Evolutionary conservation across 2,113 vertebrate species (phyloP).

Genomic region (Barbus barbus): DNA sequence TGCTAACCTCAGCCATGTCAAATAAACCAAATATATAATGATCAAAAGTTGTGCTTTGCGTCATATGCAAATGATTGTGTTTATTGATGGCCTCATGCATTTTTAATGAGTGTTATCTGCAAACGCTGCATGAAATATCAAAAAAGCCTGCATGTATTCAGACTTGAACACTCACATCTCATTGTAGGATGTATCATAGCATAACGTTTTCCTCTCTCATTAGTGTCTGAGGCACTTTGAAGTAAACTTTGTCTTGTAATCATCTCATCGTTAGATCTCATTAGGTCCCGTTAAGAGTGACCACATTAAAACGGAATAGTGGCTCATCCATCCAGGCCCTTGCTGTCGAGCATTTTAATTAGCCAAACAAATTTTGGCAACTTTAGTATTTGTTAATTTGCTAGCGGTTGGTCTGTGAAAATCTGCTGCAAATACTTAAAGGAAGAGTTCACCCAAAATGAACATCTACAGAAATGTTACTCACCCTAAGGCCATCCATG

Average conservation of each 20-base stretch:
- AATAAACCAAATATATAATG: constrained; percentile 65
- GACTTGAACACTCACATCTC: neutral
- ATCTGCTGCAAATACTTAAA: neutral
- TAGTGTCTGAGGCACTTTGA: constrained; percentile 3
- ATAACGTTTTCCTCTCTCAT: neutral
- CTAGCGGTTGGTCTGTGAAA: neutral
- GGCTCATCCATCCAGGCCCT: neutral
- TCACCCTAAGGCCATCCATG: too few relatives aligned
- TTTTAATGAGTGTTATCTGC: constrained; percentile 65
- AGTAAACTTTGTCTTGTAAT: constrained; percentile 13
- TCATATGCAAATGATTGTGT: constrained; percentile 71
- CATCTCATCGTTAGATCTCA: neutral
- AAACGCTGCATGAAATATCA: constrained; percentile 60
- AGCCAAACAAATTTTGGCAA: neutral
- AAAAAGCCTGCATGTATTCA: constrained; percentile 41
- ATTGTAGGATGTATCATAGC: neutral
- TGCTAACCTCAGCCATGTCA: constrained; percentile 55
- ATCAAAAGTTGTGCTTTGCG: constrained; percentile 66
- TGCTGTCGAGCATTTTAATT: constrained; percentile 3
- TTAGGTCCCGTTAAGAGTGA: neutral
- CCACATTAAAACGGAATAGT: neutral
- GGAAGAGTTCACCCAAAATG: too few relatives aligned
- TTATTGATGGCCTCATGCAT: constrained; percentile 74
- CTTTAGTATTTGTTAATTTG: neutral
- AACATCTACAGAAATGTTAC: too few relatives aligned